Evolutionary conservation across 2,888 invertebrate species (phyloP).

Genomic region (Polietes domitor): DNA sequence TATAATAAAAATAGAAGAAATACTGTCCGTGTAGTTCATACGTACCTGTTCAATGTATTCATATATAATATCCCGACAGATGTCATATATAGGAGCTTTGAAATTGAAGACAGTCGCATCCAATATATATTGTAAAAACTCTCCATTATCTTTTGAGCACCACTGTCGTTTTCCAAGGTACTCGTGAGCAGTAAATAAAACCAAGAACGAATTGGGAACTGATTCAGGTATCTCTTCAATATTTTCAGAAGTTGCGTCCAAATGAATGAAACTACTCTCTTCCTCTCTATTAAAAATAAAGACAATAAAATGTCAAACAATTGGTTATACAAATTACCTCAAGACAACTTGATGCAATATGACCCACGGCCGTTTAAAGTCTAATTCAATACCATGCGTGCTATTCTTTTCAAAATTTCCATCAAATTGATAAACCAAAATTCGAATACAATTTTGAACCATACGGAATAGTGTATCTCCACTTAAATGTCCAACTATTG

Average conservation of each 20-base stretch:
- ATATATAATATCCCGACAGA: slow-evolving; percentile 86
- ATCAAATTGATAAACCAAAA: slow-evolving; percentile 87
- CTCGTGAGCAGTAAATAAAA: slow-evolving; percentile 92
- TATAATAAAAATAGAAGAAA: no score
- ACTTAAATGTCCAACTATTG: background rate
- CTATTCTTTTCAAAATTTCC: slow-evolving; percentile 82
- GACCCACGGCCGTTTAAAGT: slow-evolving; percentile 90
- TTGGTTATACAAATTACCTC: no score
- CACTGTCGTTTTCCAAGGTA: slow-evolving; percentile 90
- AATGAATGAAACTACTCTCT: slow-evolving; percentile 78
- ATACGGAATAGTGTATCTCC: slow-evolving; percentile 58
- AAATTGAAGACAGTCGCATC: slow-evolving; percentile 87
- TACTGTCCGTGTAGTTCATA: no score
- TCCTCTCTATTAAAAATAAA: slow-evolving; percentile 82
- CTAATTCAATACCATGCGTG: slow-evolving; percentile 85
- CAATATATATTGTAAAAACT: slow-evolving; percentile 89
- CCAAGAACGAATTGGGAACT: slow-evolving; percentile 87
- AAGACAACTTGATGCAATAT: slow-evolving; percentile 88
- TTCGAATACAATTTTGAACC: slow-evolving; percentile 65
- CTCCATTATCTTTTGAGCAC: slow-evolving; percentile 90
- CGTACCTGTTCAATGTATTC: slow-evolving; percentile 89
- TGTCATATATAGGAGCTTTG: slow-evolving; percentile 85
- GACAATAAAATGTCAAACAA: no score
- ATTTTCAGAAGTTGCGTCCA: slow-evolving; percentile 70
- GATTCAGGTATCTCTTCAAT: slow-evolving; percentile 82